Evolutionary conservation across 2,113 vertebrate species (phyloP).

Genomic region (Grus americana): DNA sequence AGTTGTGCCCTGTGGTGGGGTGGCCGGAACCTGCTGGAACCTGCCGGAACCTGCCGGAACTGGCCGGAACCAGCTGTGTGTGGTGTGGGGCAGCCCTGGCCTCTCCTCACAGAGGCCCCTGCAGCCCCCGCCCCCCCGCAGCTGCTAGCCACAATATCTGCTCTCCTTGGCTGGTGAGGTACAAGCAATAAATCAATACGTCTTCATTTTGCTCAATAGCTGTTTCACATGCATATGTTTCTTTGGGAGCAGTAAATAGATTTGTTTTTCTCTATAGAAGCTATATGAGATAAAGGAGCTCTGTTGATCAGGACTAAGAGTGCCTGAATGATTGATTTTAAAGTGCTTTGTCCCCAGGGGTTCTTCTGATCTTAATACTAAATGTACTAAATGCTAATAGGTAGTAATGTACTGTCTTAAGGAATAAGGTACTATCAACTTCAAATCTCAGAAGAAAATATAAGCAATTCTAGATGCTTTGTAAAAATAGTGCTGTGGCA

Average conservation of each 20-base stretch:
- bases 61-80: no score
- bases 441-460: background rate
- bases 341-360: background rate
- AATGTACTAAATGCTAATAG: background rate
- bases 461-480: background rate
- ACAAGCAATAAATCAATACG: rapidly evolving
- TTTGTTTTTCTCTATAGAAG: background rate
- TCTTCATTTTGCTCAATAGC: background rate
- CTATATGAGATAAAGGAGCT: background rate
- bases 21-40: background rate
- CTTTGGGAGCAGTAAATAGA: background rate
- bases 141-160: background rate
- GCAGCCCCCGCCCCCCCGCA: background rate
- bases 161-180: background rate
- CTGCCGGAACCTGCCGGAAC: no score
- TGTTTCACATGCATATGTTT: rapidly evolving
- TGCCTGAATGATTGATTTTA: background rate
- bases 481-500: background rate
- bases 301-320: background rate
- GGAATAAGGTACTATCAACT: background rate
- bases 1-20: background rate
- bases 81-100: no score
- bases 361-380: background rate
- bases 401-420: background rate
- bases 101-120: background rate